A percentile compares a stretch with the other conserved stretches of the same genome.
These are phyloP conservation scores for Zaprionus inermis DNA, from an alignment of 1,140 invertebrate species.

Conservation along the genomic window DNA sequence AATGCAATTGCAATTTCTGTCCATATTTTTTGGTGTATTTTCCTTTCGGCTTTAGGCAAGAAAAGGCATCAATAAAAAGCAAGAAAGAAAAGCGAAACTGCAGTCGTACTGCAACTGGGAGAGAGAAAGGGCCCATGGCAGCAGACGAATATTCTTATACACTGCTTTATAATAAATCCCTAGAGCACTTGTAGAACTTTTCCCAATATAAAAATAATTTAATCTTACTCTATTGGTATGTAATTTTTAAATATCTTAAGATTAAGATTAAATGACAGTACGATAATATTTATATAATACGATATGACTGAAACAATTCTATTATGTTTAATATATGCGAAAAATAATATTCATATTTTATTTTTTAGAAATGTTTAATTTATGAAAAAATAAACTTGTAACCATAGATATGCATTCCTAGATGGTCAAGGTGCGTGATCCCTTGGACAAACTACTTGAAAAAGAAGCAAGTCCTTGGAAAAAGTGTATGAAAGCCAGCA, in stretches of 20 bases:
- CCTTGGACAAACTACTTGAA: background rate
- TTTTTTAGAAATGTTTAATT: too few relatives aligned
- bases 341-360: too few relatives aligned
- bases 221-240: background rate
- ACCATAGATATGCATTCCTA: too few relatives aligned
- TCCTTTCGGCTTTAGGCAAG: constrained; percentile 37
- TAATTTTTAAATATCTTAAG: background rate
- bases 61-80: constrained; percentile 6
- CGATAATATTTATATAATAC: too few relatives aligned
- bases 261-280: too few relatives aligned
- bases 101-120: background rate
- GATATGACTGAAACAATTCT: too few relatives aligned
- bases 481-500: constrained; percentile 50
- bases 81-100: constrained; percentile 3
- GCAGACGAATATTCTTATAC: background rate
- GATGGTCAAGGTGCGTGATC: background rate
- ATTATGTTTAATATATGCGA: too few relatives aligned
- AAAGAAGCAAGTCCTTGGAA: background rate
- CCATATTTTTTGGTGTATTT: constrained; percentile 51
- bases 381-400: background rate
- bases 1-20: constrained; percentile 46
- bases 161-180: background rate
- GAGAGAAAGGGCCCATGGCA: too few relatives aligned
- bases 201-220: too few relatives aligned
- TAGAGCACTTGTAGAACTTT: too few relatives aligned